phyloP scores from a whole-genome alignment of 2,888 invertebrate species.

The Perithous albicinctus region DNA sequence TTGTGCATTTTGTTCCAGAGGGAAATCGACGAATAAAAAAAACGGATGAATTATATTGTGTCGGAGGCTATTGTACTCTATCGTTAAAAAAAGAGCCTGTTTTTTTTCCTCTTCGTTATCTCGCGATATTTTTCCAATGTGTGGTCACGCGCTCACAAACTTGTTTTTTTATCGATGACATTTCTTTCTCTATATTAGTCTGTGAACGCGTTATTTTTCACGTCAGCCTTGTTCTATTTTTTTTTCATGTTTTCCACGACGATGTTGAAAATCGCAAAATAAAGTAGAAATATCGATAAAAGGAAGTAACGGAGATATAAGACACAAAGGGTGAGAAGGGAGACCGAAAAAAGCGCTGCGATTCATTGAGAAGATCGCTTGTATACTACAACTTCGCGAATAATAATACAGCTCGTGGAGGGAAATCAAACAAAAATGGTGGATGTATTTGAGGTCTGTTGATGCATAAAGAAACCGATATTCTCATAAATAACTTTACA shows the following conservation, averaged over 20 bases:
- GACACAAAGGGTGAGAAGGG: not conserved
- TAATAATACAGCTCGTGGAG: no score
- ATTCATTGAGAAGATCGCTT: not conserved
- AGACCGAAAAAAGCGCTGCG: not conserved
- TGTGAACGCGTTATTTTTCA: not conserved
- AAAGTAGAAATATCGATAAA: not conserved
- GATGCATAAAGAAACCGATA: not conserved
- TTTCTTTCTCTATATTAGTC: slow-evolving; percentile 1
- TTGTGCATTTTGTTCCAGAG: not conserved
- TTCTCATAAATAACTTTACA: not conserved
- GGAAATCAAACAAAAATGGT: not conserved
- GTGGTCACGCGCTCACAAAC: slow-evolving; percentile 18
- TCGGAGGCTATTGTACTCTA: slow-evolving; percentile 2
- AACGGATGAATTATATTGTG: slow-evolving; percentile 10
- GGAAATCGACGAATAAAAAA: slow-evolving; percentile 5
- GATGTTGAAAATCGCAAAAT: not conserved
- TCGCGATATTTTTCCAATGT: slow-evolving; percentile 4
- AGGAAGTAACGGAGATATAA: not conserved
- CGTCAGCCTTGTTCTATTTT: not conserved
- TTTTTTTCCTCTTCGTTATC: not conserved
- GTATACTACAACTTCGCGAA: no score
- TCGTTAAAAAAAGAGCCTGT: slow-evolving; percentile 5
- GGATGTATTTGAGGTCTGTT: not conserved
- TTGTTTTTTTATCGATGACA: slow-evolving; percentile 1
- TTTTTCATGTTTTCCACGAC: not conserved